A percentile compares a stretch with the other conserved stretches of the same genome.
Evolutionary conservation across 2,797 vertebrate species (phyloP).

Genomic region (Poliocrania exsul): DNA sequence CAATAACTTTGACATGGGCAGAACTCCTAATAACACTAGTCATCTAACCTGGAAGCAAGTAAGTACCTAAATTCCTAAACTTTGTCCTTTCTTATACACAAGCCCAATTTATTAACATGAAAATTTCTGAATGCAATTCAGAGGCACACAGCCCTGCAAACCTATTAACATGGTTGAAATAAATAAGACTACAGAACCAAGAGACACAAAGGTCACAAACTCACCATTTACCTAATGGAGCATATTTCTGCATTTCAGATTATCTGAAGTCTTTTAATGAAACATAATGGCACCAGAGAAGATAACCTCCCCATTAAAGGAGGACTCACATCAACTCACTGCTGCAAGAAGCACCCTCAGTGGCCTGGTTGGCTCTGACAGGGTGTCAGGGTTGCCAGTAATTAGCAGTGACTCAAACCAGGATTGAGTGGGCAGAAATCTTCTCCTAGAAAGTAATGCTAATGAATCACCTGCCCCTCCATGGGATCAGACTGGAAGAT

Average conservation of each 20-base stretch:
- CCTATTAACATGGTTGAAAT: neutral
- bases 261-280: neutral
- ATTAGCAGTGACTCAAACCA: neutral
- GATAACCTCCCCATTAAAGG: neutral
- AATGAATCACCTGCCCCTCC: neutral
- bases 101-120: neutral
- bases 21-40: neutral
- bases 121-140: neutral
- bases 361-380: fast-evolving
- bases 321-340: neutral
- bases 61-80: neutral
- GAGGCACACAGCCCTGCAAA: neutral
- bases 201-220: neutral
- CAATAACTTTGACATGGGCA: neutral
- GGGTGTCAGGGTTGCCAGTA: neutral
- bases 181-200: neutral
- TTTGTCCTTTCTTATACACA: neutral
- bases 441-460: neutral
- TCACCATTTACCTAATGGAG: neutral
- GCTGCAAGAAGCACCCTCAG: neutral
- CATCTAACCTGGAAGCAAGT: neutral
- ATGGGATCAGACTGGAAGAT: neutral
- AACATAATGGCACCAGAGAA: neutral
- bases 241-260: neutral
- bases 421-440: neutral